Conservation (phyloP, 1,140 invertebrate genomes). For the Philaenus spumarius region DNA sequence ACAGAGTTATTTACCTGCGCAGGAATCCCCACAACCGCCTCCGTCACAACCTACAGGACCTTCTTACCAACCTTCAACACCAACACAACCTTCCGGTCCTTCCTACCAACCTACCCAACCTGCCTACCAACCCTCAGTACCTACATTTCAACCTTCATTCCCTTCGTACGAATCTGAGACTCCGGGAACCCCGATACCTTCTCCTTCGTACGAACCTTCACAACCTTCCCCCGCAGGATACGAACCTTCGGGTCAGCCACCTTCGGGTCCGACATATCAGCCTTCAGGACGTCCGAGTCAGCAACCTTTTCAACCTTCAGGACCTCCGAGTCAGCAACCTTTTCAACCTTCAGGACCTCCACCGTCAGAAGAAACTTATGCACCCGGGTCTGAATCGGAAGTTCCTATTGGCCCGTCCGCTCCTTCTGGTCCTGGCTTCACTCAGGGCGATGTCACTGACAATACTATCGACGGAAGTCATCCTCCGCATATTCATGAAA, state of each 20-base stretch:
- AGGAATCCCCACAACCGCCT: no score
- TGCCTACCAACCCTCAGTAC: not conserved
- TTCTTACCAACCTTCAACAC: not conserved
- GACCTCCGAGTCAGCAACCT: not conserved
- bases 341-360: not conserved
- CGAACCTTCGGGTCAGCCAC: no score
- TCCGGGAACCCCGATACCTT: not conserved
- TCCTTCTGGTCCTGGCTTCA: not conserved
- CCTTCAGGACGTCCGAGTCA: not conserved
- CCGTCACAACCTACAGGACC: not conserved
- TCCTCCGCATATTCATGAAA: conserved; percentile 65
- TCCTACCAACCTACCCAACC: not conserved
- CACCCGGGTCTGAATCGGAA: not conserved
- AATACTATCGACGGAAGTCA: conserved; percentile 43
- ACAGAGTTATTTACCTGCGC: not conserved
- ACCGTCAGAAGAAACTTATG: not conserved
- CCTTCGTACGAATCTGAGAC: not conserved
- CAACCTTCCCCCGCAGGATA: no score
- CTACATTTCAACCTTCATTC: not conserved
- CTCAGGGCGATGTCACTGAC: not conserved
- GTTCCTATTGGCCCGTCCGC: not conserved
- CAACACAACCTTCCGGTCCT: not conserved
- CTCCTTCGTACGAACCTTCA: not conserved
- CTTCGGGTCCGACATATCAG: not conserved
- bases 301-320: not conserved